phyloP scores from a whole-genome alignment of 1,140 invertebrate species.

The Helicoverpa zea region DNA sequence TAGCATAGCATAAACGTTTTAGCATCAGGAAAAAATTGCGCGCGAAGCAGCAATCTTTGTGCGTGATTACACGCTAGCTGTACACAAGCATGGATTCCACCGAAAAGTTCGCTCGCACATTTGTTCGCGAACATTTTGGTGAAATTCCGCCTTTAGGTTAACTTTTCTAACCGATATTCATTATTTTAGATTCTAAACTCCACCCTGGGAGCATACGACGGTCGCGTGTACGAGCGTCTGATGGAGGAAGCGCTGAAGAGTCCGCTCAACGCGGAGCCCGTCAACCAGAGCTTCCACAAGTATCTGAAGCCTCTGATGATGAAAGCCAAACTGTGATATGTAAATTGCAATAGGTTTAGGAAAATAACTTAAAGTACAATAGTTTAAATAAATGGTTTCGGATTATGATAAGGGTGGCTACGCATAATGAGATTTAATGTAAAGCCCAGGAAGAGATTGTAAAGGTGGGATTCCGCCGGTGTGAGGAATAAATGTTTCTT shows the following conservation, averaged over 20 bases:
- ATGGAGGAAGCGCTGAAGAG: conserved; percentile 94
- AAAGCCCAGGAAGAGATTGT: too few relatives aligned
- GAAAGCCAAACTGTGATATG: conserved; percentile 88
- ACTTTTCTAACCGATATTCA: neutral
- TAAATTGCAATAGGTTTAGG: neutral
- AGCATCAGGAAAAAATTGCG: too few relatives aligned
- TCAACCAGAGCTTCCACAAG: conserved; percentile 91
- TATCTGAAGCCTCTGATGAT: conserved; percentile 91
- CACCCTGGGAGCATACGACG: conserved; percentile 95
- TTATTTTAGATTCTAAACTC: conserved; percentile 88
- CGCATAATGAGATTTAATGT: neutral
- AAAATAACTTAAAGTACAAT: neutral
- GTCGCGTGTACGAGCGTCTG: conserved; percentile 95
- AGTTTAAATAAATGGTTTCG: neutral
- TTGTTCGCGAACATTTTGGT: too few relatives aligned
- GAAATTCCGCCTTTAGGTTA: too few relatives aligned
- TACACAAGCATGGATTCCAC: too few relatives aligned
- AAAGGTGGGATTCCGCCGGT: too few relatives aligned
- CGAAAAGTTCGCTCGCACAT: too few relatives aligned
- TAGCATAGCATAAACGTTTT: too few relatives aligned
- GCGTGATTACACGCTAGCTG: too few relatives aligned
- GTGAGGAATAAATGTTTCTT: too few relatives aligned
- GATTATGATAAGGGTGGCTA: neutral
- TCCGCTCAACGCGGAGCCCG: conserved; percentile 93
- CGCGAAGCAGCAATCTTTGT: too few relatives aligned